Evolutionary conservation across 1,140 invertebrate species (phyloP), one percentile per base, ranked within the genome.

Genomic region (Drosophila tsacasi): DNA sequence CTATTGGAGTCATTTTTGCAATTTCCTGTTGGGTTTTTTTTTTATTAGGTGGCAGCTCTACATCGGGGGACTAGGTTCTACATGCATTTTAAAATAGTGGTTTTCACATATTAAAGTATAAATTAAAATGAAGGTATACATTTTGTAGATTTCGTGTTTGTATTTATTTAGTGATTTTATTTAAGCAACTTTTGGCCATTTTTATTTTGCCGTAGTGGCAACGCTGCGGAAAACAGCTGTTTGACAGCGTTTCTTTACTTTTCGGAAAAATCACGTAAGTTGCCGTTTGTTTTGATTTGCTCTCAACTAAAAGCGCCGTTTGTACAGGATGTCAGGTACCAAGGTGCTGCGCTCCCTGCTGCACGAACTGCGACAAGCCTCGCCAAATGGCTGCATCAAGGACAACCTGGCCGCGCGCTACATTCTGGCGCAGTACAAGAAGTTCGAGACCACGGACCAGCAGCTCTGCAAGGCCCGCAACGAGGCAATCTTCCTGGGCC

Each of bases 391-490:
- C 30, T 79, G 75, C 58, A 85, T 93, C 2, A 93, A 93, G 55
- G 78, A 93, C 94, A 95, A 91, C 25, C 83, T 62, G 27, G 82
- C 91, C 3, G 86, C 86, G 0, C 83, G 93, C 47, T 97, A 97
- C 81, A 94, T 98, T 52, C 92, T 97, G 40, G 93, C 94, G 21
- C 96, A 97, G 81, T 96, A 95, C 71, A 94, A 95, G 32, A 95
- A 95, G 76, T 95, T 96, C 83, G 94, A 96, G 83, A 96, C 96
- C 19, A 98, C 97, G 1, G 96, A 97, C 46, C 94, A 97, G 87
- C 95, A 97, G 76, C 89, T 96, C 1, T 98, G 97, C 83, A 97
- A 97, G 91, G 96, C 96, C 1, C 94, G 95, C 72, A 95, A 97
- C 90, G 97, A 98, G 90, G 95, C 97, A 83, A 93, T 95, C 60